Conservation (phyloP, 1,140 invertebrate species). For the Sitodiplosis mosellana region DNA sequence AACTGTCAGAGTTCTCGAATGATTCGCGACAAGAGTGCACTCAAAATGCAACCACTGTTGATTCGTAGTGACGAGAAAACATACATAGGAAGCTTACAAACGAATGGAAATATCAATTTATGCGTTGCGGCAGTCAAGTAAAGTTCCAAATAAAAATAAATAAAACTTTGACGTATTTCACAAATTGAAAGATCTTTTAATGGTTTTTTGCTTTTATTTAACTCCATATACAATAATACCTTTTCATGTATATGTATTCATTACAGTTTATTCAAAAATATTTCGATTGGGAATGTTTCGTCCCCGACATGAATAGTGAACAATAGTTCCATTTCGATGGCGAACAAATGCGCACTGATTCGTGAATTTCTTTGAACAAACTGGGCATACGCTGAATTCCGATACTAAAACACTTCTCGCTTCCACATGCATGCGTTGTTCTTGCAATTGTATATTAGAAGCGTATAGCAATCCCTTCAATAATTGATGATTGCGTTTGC, state of each 20-base stretch:
- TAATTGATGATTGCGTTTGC: conserved; percentile 52
- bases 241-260: too few relatives aligned
- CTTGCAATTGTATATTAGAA: conserved; percentile 64
- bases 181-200: too few relatives aligned
- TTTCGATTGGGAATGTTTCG: neutral
- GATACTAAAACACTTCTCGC: conserved; percentile 64
- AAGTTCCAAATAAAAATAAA: neutral
- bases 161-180: too few relatives aligned
- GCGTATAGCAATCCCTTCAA: conserved; percentile 65
- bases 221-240: too few relatives aligned
- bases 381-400: conserved; percentile 72
- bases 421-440: conserved; percentile 59
- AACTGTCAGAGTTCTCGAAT: too few relatives aligned
- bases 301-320: conserved; percentile 70
- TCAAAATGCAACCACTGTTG: conserved; percentile 34
- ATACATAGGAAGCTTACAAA: conserved; percentile 36
- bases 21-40: conserved; percentile 50
- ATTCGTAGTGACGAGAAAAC: conserved; percentile 54
- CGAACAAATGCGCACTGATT: conserved; percentile 83
- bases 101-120: conserved; percentile 45
- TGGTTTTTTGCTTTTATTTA: too few relatives aligned
- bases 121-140: conserved; percentile 34
- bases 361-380: conserved; percentile 81
- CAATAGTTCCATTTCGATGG: conserved; percentile 79
- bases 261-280: too few relatives aligned